Percentiles rank a stretch among this genome's conserved stretches.
phyloP scores from a whole-genome alignment of 2,797 vertebrate species.

The Diplodus puntazzo region DNA sequence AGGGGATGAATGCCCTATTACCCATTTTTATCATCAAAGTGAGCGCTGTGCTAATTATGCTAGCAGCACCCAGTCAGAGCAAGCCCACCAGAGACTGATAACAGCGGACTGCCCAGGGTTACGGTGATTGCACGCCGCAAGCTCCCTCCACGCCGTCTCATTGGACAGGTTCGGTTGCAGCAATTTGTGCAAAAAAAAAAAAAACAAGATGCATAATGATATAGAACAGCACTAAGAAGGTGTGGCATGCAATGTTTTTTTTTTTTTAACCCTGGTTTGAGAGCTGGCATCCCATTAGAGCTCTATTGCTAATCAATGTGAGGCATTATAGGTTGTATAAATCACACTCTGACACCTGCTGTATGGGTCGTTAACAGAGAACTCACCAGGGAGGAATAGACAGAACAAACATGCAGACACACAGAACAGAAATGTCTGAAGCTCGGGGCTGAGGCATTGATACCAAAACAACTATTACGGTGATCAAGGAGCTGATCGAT shows the following conservation, averaged over 20 bases:
- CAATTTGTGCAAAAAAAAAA: conserved; percentile 58
- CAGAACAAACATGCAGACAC: conserved; percentile 75
- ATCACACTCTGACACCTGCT: conserved; percentile 82
- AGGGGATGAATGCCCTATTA: conserved; percentile 72
- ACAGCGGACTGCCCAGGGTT: conserved; percentile 79
- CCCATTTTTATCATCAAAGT: conserved; percentile 84
- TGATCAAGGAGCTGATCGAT: conserved; percentile 55
- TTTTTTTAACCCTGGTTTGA: conserved; percentile 57
- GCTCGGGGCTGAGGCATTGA: conserved; percentile 46
- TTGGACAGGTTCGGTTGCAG: conserved; percentile 59
- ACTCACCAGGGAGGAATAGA: conserved; percentile 72
- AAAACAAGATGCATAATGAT: conserved; percentile 43
- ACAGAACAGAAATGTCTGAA: conserved; percentile 62
- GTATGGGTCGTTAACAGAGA: conserved; percentile 80
- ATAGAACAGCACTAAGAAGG: conserved; percentile 48
- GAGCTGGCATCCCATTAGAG: conserved; percentile 78
- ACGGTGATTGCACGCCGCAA: conserved; percentile 73
- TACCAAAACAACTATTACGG: conserved; percentile 36
- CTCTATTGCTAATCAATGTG: conserved; percentile 84
- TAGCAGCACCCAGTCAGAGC: conserved; percentile 86
- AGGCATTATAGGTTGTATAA: conserved; percentile 84
- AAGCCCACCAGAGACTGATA: conserved; percentile 82
- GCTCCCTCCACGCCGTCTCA: conserved; percentile 55
- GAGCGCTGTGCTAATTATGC: conserved; percentile 87
- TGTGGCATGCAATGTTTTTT: conserved; percentile 27